A percentile compares a stretch with the other conserved stretches of the same genome.
These are phyloP conservation scores for Crypturellus tataupa DNA, from an alignment of 2,797 vertebrate species.

Conservation along the genomic window DNA sequence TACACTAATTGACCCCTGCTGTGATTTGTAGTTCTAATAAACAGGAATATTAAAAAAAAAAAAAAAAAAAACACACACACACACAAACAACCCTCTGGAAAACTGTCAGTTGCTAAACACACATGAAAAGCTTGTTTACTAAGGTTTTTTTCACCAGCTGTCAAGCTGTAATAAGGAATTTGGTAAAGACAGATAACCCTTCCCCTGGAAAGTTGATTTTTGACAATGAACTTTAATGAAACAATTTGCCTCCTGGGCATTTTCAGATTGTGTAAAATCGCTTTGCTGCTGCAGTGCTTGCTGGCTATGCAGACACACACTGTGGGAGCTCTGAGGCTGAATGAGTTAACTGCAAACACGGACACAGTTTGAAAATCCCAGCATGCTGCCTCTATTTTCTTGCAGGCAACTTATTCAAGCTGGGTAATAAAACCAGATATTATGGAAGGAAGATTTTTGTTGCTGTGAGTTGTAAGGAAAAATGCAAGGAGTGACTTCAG, in stretches of 20 bases:
- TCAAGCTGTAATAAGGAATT: constrained; percentile 22
- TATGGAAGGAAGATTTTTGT: not conserved
- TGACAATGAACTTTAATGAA: constrained; percentile 56
- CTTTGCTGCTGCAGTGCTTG: not conserved
- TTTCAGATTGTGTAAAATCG: constrained; percentile 38
- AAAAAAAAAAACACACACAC: not conserved
- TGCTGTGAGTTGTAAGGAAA: constrained; percentile 13
- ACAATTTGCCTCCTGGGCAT: constrained; percentile 52
- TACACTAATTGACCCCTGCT: constrained; percentile 41
- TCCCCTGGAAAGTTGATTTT: constrained; percentile 66
- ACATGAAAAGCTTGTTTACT: constrained; percentile 27
- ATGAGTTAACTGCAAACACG: constrained; percentile 50
- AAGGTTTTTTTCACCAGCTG: not conserved
- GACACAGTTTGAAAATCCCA: constrained; percentile 29
- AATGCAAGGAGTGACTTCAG: constrained; percentile 17
- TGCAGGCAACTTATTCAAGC: not conserved
- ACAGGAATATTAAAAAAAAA: not conserved
- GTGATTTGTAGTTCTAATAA: constrained; percentile 55
- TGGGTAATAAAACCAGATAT: constrained; percentile 1
- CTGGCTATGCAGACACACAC: not conserved
- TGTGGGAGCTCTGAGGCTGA: constrained; percentile 29
- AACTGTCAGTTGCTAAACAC: constrained; percentile 9
- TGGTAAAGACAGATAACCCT: constrained; percentile 56
- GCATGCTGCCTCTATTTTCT: not conserved
- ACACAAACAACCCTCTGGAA: not conserved